phyloP scores from a whole-genome alignment of 2,888 invertebrate genomes.

The Toxonevra muliebris region DNA sequence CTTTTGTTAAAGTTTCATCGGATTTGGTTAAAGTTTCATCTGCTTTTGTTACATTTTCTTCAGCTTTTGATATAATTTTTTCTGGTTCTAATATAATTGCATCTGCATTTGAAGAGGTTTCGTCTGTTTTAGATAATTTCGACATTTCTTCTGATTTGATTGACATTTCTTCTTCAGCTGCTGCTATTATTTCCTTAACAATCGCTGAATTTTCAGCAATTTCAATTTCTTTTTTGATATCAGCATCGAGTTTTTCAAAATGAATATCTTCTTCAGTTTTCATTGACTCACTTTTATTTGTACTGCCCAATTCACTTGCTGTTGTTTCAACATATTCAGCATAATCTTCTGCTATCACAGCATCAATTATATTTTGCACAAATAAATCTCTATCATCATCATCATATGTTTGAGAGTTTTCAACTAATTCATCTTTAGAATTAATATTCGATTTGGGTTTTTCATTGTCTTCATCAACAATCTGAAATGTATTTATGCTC shows the following conservation, averaged over 20 bases:
- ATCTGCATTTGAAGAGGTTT: too few relatives aligned
- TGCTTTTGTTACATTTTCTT: too few relatives aligned
- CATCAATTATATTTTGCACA: slow-evolving; percentile 15
- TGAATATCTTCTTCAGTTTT: neutral
- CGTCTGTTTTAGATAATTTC: too few relatives aligned
- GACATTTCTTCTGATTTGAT: too few relatives aligned
- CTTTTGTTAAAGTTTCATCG: too few relatives aligned
- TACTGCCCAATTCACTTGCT: neutral
- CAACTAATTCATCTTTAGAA: neutral
- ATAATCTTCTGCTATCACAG: slow-evolving; percentile 9
- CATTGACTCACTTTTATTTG: neutral
- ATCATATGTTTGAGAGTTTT: neutral
- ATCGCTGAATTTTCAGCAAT: neutral
- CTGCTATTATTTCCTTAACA: too few relatives aligned
- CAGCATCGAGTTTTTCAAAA: neutral
- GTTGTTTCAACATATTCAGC: neutral
- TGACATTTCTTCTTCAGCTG: too few relatives aligned
- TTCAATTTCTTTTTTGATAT: neutral
- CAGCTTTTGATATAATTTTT: too few relatives aligned
- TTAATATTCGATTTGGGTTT: neutral
- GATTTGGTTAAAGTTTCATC: neutral
- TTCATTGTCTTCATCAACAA: neutral
- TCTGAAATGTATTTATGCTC: slow-evolving; percentile 36
- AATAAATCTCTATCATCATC: slow-evolving; percentile 12
- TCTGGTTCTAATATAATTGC: too few relatives aligned